Base-by-base conservation (phyloP, 37 sponge, comb jelly and placozoan genomes). In the Halisarca cf. caerulea region DNA sequence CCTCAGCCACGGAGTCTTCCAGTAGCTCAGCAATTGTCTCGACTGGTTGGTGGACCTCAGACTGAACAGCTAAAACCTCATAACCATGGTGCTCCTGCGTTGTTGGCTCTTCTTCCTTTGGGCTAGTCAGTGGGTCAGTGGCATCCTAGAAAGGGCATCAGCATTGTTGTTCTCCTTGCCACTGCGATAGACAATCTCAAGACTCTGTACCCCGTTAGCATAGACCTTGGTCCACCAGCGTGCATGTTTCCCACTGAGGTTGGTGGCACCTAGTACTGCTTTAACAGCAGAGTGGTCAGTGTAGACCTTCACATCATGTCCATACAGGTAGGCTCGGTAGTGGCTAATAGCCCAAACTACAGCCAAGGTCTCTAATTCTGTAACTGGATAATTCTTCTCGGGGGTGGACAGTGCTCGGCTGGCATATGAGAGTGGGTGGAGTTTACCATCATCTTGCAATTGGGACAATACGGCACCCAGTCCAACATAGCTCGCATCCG, bases 401-500 rank as follows among this genome's bases (percentile, higher is more conserved):
- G 83, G 33, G 2, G 18, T 2, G 3, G 64, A 36, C 34, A 83
- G 83, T 53, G 83, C 43, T 25, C 71, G 83, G 39, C 83, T 83
- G 8, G 70, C 83, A 68, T 69, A 83, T 2, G 83, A 5, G 24
- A 83, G 18, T 28, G 62, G 83, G 38, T 80, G 58, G n/a, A 55
- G 58, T 3, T 25, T 80, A 0, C 59, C 59, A 37, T 80, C 83
- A 34, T 33, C 40, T 34, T 70, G 70, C 43, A 71, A 23, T 14
- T 83, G 83, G 11, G 77, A 74, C 44, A 74, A 23, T 1, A 74
- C 45, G 15, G 77, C 42, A 41, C 77, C 77, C 20, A 74, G 20
- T 0, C 88, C 91, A n/a, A 14, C 53, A 20, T 64, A 64, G 66
- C 91, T 84, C 2, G 91, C 87, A 83, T 88, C 84, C 2, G 84